These are phyloP conservation scores for Drosophila repleta DNA, from an alignment of 1,140 invertebrate genomes.

Conservation along the genomic window DNA sequence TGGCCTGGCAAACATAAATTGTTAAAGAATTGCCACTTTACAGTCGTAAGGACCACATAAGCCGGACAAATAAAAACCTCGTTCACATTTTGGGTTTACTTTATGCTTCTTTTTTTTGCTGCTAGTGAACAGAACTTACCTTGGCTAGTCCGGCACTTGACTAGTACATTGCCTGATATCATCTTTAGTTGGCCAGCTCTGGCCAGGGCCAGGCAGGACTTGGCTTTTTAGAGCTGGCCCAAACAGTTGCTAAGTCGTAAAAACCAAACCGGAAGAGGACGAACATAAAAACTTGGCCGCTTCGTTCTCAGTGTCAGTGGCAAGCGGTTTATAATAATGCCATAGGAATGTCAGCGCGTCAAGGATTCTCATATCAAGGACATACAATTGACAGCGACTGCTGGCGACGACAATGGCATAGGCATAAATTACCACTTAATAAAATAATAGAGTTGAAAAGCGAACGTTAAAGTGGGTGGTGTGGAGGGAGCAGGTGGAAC, in stretches of 20 bases:
- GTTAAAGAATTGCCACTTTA: conserved; percentile 80
- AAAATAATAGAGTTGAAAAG: background rate
- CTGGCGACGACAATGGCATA: background rate
- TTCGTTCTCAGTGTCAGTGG: conserved; percentile 3
- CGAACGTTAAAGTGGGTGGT: background rate
- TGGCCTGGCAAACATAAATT: conserved; percentile 77
- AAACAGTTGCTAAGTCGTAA: conserved; percentile 15
- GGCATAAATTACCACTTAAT: conserved; percentile 23
- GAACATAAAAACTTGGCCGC: conserved; percentile 3
- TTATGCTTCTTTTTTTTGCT: conserved; percentile 4
- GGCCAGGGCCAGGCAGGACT: background rate
- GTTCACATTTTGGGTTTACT: conserved; percentile 27
- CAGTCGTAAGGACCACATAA: conserved; percentile 80
- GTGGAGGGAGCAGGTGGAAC: background rate
- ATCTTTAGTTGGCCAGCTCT: conserved; percentile 6
- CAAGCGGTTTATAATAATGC: conserved; percentile 17
- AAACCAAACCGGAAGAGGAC: conserved; percentile 2
- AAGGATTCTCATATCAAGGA: conserved; percentile 6
- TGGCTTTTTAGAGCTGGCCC: conserved; percentile 8
- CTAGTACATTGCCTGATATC: conserved; percentile 17
- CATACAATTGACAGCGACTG: conserved; percentile 17
- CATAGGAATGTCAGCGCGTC: conserved; percentile 9
- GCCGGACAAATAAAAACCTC: conserved; percentile 73
- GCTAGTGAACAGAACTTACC: conserved; percentile 10
- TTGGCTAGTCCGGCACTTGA: conserved; percentile 2